phyloP scores from a whole-genome alignment of 2,888 invertebrate genomes.

The Congeria kusceri region DNA sequence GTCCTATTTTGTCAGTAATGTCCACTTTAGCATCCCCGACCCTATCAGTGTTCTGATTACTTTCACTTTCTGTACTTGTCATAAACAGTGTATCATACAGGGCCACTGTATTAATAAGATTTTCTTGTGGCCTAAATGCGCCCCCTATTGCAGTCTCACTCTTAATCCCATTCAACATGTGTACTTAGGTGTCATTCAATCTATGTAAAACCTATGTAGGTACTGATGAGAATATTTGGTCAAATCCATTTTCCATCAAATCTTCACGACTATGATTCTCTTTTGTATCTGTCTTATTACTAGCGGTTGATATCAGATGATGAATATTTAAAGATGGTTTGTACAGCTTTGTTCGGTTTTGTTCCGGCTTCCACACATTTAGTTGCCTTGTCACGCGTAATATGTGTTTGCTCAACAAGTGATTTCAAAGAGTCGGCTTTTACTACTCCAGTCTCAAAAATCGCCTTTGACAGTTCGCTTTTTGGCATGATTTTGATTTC shows the following conservation, averaged over 20 bases:
- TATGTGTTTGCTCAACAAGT: background rate
- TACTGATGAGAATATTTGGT: conserved; percentile 15
- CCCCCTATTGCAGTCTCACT: no score
- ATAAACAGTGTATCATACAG: background rate
- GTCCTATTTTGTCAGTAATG: background rate
- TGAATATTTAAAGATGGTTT: no score
- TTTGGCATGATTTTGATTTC: conserved; percentile 8
- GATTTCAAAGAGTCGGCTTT: conserved; percentile 1
- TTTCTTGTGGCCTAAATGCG: no score
- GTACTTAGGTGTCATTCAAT: conserved; percentile 2
- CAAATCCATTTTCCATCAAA: background rate
- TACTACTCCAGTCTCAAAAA: conserved; percentile 16
- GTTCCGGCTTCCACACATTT: background rate
- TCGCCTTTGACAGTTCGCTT: conserved; percentile 4
- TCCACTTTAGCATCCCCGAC: background rate
- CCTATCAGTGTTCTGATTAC: background rate
- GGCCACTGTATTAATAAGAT: background rate
- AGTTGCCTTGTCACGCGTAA: background rate
- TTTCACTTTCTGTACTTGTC: background rate
- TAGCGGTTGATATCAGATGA: no score
- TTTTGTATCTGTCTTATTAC: no score
- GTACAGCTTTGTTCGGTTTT: no score
- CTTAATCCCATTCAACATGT: background rate
- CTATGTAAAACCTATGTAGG: background rate
- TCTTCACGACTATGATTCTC: no score